These are phyloP conservation scores for Nebria brevicollis DNA, from an alignment of 2,888 invertebrate species.

Conservation along the genomic window DNA sequence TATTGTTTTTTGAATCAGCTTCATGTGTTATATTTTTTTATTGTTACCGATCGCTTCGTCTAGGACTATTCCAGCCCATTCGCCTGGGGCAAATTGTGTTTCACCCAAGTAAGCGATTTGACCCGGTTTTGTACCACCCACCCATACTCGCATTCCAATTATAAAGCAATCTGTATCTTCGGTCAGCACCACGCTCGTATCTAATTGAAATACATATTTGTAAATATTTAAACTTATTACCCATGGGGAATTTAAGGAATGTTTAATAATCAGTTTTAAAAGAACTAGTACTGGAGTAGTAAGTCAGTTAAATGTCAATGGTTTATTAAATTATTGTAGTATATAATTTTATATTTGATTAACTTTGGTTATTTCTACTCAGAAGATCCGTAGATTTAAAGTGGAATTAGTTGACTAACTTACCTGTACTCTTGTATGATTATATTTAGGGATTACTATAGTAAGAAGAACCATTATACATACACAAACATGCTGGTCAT, in stretches of 20 bases:
- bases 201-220: constrained; percentile 60
- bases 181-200: constrained; percentile 84
- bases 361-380: not conserved
- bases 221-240: not conserved
- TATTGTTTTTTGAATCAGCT: constrained; percentile 51
- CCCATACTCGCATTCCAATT: constrained; percentile 95
- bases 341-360: not conserved
- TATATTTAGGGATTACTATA: not conserved
- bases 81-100: constrained; percentile 96
- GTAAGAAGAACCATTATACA: not conserved
- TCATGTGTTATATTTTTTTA: constrained; percentile 9
- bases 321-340: not conserved
- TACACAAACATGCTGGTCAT: no score
- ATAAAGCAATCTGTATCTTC: constrained; percentile 95
- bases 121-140: constrained; percentile 90
- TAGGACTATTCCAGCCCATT: constrained; percentile 97
- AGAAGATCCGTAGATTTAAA: not conserved
- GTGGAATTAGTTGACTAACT: not conserved
- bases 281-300: no score
- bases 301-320: not conserved
- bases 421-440: not conserved
- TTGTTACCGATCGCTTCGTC: constrained; percentile 90
- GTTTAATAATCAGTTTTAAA: no score
- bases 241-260: no score
- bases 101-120: constrained; percentile 94